Conservation (phyloP, 30 jellyfish, hydroid and myxozoan species). For the Sanderia malayensis region DNA sequence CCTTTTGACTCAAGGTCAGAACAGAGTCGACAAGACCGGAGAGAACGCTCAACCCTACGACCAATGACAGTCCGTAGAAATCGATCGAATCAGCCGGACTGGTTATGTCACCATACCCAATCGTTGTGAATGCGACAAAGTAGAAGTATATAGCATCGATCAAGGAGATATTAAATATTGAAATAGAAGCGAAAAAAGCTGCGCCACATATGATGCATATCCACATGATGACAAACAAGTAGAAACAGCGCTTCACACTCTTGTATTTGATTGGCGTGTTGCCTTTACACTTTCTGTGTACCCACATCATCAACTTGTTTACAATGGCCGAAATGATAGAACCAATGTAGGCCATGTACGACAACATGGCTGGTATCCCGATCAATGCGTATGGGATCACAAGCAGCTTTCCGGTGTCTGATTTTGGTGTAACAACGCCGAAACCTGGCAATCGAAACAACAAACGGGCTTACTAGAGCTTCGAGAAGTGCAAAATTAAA, state of each 20-base stretch:
- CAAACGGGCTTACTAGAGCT: no score
- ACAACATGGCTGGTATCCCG: slow-evolving; percentile 37
- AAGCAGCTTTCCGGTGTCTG: slow-evolving; percentile 34
- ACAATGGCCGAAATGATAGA: slow-evolving; percentile 21
- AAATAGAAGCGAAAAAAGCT: not conserved
- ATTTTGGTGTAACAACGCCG: slow-evolving; percentile 40
- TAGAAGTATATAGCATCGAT: slow-evolving; percentile 27
- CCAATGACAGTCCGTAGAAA: not conserved
- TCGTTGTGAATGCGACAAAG: slow-evolving; percentile 42
- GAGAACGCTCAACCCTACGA: slow-evolving; percentile 27
- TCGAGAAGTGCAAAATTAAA: no score
- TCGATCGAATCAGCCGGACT: not conserved
- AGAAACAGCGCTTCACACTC: slow-evolving; percentile 18
- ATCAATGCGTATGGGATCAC: slow-evolving; percentile 49
- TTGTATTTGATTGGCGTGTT: slow-evolving; percentile 32
- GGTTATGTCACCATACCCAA: slow-evolving; percentile 43
- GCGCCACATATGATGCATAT: not conserved
- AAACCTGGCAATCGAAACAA: no score
- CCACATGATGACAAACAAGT: slow-evolving; percentile 23
- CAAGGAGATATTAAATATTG: not conserved
- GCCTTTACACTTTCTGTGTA: slow-evolving; percentile 30
- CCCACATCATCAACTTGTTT: slow-evolving; percentile 2
- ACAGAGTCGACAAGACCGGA: slow-evolving; percentile 31
- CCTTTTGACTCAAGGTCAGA: not conserved
- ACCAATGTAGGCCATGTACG: slow-evolving; percentile 27